These are phyloP conservation scores for Aspidiotus rigidus DNA, from an alignment of 2,888 invertebrate species.

Conservation along the genomic window DNA sequence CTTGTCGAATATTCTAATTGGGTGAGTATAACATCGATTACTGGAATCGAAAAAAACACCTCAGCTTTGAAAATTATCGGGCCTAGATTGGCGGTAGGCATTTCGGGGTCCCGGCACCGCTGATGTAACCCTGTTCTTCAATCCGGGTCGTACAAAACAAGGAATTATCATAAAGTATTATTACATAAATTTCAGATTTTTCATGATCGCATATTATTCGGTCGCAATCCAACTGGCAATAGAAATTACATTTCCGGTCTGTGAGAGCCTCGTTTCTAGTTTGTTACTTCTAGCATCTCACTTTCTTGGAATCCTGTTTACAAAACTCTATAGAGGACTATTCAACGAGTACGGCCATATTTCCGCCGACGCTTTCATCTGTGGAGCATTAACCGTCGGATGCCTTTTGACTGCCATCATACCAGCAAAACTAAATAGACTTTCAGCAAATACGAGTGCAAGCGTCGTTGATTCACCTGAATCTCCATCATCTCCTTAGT, in stretches of 20 bases:
- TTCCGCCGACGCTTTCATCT: constrained; percentile 72
- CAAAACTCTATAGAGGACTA: constrained; percentile 34
- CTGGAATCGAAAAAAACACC: no score
- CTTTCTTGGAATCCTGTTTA: constrained; percentile 39
- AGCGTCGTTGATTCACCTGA: no score
- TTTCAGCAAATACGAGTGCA: no score
- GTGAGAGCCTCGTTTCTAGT: constrained; percentile 40
- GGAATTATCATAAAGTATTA: no score
- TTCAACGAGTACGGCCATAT: constrained; percentile 60
- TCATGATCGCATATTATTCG: constrained; percentile 45
- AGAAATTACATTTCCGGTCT: constrained; percentile 40
- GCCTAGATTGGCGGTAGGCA: no score
- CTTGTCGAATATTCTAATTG: constrained; percentile 66
- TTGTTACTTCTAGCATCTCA: constrained; percentile 39
- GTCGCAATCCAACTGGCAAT: constrained; percentile 40
- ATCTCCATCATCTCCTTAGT: no score
- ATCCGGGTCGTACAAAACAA: no score
- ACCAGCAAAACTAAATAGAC: constrained; percentile 51
- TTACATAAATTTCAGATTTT: constrained; percentile 47
- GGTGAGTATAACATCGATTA: constrained; percentile 38
- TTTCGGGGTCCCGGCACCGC: no score
- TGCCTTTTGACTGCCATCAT: constrained; percentile 70
- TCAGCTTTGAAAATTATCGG: no score
- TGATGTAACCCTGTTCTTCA: no score
- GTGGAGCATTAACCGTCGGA: constrained; percentile 63